Base-by-base conservation (phyloP, 1,140 invertebrate genomes). In the Lepidostoma basale region DNA sequence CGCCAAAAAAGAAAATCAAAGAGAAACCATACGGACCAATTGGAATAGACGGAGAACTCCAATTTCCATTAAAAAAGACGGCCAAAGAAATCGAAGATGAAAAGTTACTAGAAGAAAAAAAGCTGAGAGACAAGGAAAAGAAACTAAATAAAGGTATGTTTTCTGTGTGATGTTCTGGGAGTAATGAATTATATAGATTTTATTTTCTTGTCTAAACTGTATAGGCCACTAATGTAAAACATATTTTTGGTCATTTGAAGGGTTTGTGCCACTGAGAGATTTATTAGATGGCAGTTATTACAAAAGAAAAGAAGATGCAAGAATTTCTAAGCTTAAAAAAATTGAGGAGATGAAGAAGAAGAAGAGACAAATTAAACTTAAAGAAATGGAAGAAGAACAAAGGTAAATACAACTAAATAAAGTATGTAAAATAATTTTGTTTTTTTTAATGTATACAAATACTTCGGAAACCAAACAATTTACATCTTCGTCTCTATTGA, bases 231-330 rank as follows among this genome's bases (percentile, higher is more conserved):
- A 33, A 5, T 33, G 30, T 33, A 33, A 6, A 33, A 6, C 5
- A 9, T 8, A 33, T 30, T 69, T 49, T 47, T 45, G 10, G 22
- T 52, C 18, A 33, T 68, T 70, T 52, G 33, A 47, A 77, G 85
- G 84, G 3, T 76, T 86, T 30, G 82, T 88, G 3, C 69, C 77
- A 10, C 68, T 85, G 23, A 80, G 83, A 75, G 85, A 87, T 74
- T 75, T 88, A 40, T 77, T 86, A 12, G 83, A 81, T 16, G 86
- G 86, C 22, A 81, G 82, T 26, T 86, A 85, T 65, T 79, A 81
- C 12, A 78, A 76, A 71, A 77, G 75, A 40, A 84, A 83, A 58
- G 76, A 81, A 26, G 80, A 79, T 22, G 78, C 78, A 62, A 79
- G 76, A 47, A 77, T 79, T 20, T 79, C 79, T 4, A 84, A 78